phyloP scores from a whole-genome alignment of 2,113 vertebrate genomes.

The Bufo gargarizans region DNA sequence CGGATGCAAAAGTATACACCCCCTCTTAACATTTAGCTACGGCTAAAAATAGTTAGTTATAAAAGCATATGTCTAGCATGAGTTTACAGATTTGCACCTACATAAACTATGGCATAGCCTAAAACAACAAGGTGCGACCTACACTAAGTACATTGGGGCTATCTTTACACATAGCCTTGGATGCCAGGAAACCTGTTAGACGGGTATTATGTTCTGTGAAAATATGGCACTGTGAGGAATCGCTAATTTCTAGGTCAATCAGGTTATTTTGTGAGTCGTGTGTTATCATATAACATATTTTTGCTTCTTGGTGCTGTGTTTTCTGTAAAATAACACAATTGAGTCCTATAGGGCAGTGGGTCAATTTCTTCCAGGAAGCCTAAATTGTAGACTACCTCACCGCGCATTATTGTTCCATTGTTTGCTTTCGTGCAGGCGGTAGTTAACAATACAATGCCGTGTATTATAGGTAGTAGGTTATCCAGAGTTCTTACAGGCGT shows the following conservation, averaged over 20 bases:
- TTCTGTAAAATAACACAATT: not conserved
- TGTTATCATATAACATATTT: slow-evolving; percentile 33
- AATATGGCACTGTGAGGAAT: not conserved
- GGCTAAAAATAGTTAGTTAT: not conserved
- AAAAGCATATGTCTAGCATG: not conserved
- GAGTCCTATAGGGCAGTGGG: not conserved
- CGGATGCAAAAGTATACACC: not conserved
- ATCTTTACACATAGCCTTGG: slow-evolving; percentile 5
- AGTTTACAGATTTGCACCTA: not conserved
- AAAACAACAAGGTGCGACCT: not conserved
- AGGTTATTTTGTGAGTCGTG: not conserved
- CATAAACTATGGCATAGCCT: not conserved
- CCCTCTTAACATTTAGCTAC: not conserved
- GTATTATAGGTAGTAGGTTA: slow-evolving; percentile 32
- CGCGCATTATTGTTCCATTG: slow-evolving; percentile 11
- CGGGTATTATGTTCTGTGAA: slow-evolving; percentile 16
- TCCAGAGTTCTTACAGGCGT: slow-evolving; percentile 30
- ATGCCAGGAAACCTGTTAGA: slow-evolving; percentile 28
- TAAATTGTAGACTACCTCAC: slow-evolving; percentile 19
- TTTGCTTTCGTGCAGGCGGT: not conserved
- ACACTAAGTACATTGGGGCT: not conserved
- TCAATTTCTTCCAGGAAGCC: slow-evolving; percentile 15
- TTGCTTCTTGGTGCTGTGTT: not conserved
- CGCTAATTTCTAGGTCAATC: slow-evolving; percentile 17
- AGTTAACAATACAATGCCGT: not conserved